Percentiles rank a stretch among this genome's conserved stretches.
These are phyloP conservation scores for Xestia xanthographa DNA, from an alignment of 2,888 invertebrate species.

Conservation along the genomic window DNA sequence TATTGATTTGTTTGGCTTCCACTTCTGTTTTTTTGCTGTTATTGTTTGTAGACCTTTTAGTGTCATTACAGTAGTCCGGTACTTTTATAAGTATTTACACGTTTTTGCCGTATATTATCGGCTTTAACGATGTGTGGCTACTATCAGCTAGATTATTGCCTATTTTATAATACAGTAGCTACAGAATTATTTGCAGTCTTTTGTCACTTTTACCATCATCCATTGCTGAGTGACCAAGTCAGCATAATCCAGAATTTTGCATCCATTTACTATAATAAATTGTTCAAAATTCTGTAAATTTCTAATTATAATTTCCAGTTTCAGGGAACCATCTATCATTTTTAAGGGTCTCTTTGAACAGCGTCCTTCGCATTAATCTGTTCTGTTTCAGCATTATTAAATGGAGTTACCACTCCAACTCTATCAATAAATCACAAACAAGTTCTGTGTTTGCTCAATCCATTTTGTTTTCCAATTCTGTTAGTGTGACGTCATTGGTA, in stretches of 20 bases:
- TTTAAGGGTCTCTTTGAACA: slow-evolving; percentile 7
- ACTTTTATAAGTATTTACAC: slow-evolving; percentile 6
- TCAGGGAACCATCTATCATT: slow-evolving; percentile 3
- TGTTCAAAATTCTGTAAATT: not conserved
- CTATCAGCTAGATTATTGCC: not conserved
- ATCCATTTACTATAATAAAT: not conserved
- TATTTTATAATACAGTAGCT: not conserved
- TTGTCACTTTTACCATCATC: not conserved
- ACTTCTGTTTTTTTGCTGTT: slow-evolving; percentile 1
- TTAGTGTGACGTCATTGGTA: slow-evolving; percentile 55
- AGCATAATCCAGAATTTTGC: not conserved
- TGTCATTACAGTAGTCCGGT: not conserved
- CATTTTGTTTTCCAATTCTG: slow-evolving; percentile 51
- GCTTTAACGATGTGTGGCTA: not conserved
- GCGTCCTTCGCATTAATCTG: slow-evolving; percentile 10
- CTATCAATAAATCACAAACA: slow-evolving; percentile 44
- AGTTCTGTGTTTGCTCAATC: slow-evolving; percentile 36
- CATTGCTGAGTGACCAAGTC: not conserved
- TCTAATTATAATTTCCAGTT: not conserved
- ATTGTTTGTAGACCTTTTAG: slow-evolving; percentile 19
- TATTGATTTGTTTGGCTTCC: slow-evolving; percentile 23
- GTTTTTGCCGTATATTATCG: too few relatives aligned
- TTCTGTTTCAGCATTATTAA: slow-evolving; percentile 26
- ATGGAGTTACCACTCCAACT: slow-evolving; percentile 12
- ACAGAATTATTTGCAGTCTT: slow-evolving; percentile 3